phyloP scores from a whole-genome alignment of 2,797 vertebrate species.

The Neostethus bicornis region DNA sequence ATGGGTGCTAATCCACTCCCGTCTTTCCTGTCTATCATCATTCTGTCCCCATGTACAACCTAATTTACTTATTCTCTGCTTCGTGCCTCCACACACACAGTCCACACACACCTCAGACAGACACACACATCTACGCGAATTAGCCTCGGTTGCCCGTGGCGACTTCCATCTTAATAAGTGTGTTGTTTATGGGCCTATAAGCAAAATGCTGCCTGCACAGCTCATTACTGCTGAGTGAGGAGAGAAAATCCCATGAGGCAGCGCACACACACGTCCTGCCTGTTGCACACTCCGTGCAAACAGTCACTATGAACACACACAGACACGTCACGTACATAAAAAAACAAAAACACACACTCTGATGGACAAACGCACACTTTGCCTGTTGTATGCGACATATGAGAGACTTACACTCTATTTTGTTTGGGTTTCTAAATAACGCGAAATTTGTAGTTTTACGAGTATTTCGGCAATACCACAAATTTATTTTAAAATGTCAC shows the following conservation, averaged over 20 bases:
- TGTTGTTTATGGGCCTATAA: slow-evolving; percentile 77
- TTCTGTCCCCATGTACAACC: slow-evolving; percentile 28
- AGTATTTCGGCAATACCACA: not conserved
- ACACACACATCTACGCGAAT: slow-evolving; percentile 58
- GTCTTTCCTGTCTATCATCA: slow-evolving; percentile 48
- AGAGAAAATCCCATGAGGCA: slow-evolving; percentile 56
- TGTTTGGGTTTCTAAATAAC: not conserved
- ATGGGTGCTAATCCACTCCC: slow-evolving; percentile 44
- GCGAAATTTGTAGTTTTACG: not conserved
- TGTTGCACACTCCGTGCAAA: slow-evolving; percentile 9
- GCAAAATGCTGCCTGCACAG: slow-evolving; percentile 74
- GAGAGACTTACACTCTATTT: no score
- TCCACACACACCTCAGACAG: slow-evolving; percentile 20
- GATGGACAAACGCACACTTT: no score
- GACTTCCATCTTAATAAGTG: slow-evolving; percentile 77
- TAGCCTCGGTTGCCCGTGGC: slow-evolving; percentile 56
- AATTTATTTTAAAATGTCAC: not conserved
- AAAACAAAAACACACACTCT: no score
- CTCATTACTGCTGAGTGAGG: slow-evolving; percentile 76
- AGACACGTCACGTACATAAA: not conserved
- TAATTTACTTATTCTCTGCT: slow-evolving; percentile 38
- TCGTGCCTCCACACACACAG: slow-evolving; percentile 7
- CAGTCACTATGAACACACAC: slow-evolving; percentile 11
- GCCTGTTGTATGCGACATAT: no score
- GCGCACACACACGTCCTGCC: not conserved